Conservation (phyloP, 2,797 vertebrate species). For the Danionella dracula region DNA sequence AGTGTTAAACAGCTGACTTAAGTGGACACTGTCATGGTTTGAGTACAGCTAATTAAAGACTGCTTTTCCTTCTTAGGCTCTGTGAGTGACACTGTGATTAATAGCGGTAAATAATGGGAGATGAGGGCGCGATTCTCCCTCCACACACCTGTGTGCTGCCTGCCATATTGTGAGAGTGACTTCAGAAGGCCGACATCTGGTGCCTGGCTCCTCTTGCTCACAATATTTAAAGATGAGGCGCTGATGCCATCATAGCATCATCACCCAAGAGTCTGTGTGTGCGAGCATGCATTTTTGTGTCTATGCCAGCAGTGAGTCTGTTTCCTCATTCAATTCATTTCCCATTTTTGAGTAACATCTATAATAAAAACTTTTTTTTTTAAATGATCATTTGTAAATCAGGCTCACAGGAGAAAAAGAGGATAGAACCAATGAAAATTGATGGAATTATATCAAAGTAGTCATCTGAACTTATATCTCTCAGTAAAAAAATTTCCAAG, state of each 20-base stretch:
- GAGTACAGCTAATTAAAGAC: constrained; percentile 29
- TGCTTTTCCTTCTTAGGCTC: constrained; percentile 17
- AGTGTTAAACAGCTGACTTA: not conserved
- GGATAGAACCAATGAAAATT: constrained; percentile 35
- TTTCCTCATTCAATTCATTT: not conserved
- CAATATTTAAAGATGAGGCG: constrained; percentile 17
- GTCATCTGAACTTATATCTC: no score
- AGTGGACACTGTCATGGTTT: constrained; percentile 20
- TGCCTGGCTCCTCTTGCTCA: constrained; percentile 28
- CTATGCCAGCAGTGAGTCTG: not conserved
- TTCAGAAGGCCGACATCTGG: constrained; percentile 44
- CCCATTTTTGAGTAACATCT: no score
- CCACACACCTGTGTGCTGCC: constrained; percentile 35
- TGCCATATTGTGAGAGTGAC: constrained; percentile 44
- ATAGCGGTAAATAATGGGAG: constrained; percentile 50
- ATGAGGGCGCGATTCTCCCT: constrained; percentile 38
- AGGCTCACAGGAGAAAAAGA: constrained; percentile 43
- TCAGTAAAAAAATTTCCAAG: no score
- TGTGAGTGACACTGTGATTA: constrained; percentile 44
- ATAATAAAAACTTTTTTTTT: no score
- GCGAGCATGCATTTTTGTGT: not conserved
- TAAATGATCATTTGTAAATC: not conserved
- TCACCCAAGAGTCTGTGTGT: not conserved
- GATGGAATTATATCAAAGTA: no score
- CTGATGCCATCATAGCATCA: constrained; percentile 23